Base-by-base conservation (phyloP, 2,113 vertebrate genomes). In the Felis chaus region DNA sequence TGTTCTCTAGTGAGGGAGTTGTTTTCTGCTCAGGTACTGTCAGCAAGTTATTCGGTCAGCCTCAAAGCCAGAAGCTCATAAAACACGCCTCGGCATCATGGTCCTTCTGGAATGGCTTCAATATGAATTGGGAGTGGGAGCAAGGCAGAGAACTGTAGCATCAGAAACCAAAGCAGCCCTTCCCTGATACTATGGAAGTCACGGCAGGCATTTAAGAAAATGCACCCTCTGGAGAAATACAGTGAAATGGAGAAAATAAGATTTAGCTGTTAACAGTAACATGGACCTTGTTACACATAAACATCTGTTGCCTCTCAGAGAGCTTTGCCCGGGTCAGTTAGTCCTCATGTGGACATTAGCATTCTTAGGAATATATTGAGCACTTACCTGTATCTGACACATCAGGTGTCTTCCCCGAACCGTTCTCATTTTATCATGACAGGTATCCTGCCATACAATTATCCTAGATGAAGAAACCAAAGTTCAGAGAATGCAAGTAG, bases 51-150 rank as follows among this genome's bases (percentile, higher is more conserved):
- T 29, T 63, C 41, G 65, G 94, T 94, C 83, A 85, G 33, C 48
- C 65, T 31, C 71, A 93, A 79, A 84, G 23, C 4, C 53, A n/a
- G 41, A 89, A 5, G 41, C 68, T 76, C 9, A 10, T 33, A 45
- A 82, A 79, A 89, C 5, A 66, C 36, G 57, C 82, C 3, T 39
- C 29, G 78, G 8, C 14, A 21, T 53, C 15, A 6, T 0, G 0
- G 19, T 33, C 50, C 48, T 27, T 9, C 25, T n/a, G 15, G 27
- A 31, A 19, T 21, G 48, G 36, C 18, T 19, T 41, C 45, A 66
- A 0, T 7, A 4, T 14, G 1, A 16, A 61, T 5, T 1, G 6
- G 31, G 31, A 92, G 4, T 9, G 48, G 1, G 0, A 61, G 11
- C 25, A 33, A 85, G 55, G 92, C n/a, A 79, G 53, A 89, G 89